phyloP scores from a whole-genome alignment of 2,888 invertebrate genomes.

The Chirona hameri region DNA sequence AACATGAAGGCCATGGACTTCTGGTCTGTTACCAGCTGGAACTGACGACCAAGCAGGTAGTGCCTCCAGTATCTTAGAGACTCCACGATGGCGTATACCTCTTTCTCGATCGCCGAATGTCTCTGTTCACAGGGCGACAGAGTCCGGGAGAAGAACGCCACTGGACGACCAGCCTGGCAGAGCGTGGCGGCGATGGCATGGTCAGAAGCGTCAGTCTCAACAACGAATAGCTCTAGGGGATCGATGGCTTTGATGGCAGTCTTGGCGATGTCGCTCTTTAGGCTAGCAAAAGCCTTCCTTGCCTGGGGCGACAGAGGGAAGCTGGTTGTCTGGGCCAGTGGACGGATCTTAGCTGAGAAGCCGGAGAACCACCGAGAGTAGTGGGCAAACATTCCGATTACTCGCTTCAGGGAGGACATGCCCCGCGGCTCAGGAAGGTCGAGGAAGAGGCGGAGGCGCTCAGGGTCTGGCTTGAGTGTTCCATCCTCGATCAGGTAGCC shows the following conservation, averaged over 20 bases:
- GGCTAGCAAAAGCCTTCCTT: background rate
- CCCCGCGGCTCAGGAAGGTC: background rate
- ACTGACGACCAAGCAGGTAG: background rate
- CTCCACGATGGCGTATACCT: conserved; percentile 34
- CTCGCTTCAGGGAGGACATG: background rate
- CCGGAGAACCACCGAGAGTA: background rate
- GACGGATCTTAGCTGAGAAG: conserved; percentile 27
- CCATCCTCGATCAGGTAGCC: conserved; percentile 28
- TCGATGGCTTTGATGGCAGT: conserved; percentile 26
- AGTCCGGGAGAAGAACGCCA: conserved; percentile 9
- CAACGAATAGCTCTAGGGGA: background rate
- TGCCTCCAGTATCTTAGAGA: conserved; percentile 6
- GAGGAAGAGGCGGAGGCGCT: conserved; percentile 13
- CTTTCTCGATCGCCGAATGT: conserved; percentile 30
- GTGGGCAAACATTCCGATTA: conserved; percentile 26
- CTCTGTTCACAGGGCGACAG: conserved; percentile 1
- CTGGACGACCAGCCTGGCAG: background rate
- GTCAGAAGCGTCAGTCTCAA: conserved; percentile 32
- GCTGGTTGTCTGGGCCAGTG: background rate
- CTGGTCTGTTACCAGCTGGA: background rate
- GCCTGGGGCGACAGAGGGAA: conserved; percentile 10
- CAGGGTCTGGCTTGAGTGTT: conserved; percentile 12
- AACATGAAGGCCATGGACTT: background rate
- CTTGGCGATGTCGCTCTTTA: conserved; percentile 23
- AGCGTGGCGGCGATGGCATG: background rate